Percentiles rank a stretch among this genome's conserved stretches.
Conservation (phyloP, 2,888 invertebrate species). For the Eupelmus urozonus region DNA sequence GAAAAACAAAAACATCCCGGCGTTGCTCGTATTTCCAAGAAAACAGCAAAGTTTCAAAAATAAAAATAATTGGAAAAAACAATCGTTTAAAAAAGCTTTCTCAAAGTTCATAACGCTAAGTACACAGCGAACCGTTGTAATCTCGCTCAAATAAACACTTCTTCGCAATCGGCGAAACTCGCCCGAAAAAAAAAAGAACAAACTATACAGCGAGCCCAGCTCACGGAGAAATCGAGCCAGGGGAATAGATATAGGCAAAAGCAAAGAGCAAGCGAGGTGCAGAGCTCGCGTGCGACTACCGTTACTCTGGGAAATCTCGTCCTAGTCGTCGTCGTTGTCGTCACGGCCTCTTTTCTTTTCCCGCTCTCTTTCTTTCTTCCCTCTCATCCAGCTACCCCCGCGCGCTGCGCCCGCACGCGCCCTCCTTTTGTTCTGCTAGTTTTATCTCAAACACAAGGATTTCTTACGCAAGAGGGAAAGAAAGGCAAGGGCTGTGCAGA, state of each 20-base stretch:
- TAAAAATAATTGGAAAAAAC: no score
- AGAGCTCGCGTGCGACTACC: no score
- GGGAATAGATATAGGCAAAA: conserved; percentile 25
- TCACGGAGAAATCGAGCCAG: conserved; percentile 25
- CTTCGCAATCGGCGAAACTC: conserved; percentile 12
- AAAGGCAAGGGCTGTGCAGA: not conserved
- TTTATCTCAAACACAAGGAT: conserved; percentile 48
- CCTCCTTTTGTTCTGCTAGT: conserved; percentile 44
- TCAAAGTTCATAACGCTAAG: conserved; percentile 3
- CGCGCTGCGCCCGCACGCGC: not conserved
- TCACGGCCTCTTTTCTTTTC: not conserved
- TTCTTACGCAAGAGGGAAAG: conserved; percentile 29
- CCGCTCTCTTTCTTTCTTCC: conserved; percentile 48
- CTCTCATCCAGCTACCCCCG: not conserved
- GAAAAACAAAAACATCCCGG: no score
- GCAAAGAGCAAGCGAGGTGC: conserved; percentile 21
- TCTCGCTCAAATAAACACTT: conserved; percentile 16
- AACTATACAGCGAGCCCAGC: conserved; percentile 11
- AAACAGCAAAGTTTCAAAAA: no score
- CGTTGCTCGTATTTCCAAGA: no score
- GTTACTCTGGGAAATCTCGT: conserved; percentile 44
- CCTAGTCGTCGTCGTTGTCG: conserved; percentile 21
- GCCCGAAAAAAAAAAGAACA: conserved; percentile 2
- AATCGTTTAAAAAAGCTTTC: not conserved
- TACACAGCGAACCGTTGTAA: conserved; percentile 1